These are phyloP conservation scores for Petrocephalus schoutedeni DNA, from an alignment of 2,797 vertebrate genomes.

Conservation along the genomic window DNA sequence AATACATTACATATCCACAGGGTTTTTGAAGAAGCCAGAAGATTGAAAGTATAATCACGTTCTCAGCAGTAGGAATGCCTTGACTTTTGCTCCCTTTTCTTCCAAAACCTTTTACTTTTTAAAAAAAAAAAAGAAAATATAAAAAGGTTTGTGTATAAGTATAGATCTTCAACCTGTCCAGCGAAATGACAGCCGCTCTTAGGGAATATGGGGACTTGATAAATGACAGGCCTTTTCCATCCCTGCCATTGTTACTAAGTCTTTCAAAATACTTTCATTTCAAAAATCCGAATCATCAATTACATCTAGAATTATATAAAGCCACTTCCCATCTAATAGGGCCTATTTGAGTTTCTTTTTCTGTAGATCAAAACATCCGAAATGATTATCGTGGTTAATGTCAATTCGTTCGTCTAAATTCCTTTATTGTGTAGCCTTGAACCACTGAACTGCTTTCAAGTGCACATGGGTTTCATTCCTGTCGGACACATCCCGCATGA, in stretches of 20 bases:
- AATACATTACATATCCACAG: not conserved
- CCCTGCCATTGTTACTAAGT: slow-evolving; percentile 5
- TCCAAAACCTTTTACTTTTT: not conserved
- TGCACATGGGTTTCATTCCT: slow-evolving; percentile 53
- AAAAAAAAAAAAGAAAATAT: not conserved
- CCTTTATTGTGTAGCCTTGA: slow-evolving; percentile 43
- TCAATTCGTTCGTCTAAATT: slow-evolving; percentile 20
- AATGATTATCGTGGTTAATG: slow-evolving; percentile 10
- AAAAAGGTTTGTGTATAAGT: slow-evolving; percentile 22
- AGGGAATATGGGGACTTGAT: not conserved
- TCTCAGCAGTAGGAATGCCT: not conserved
- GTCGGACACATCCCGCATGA: slow-evolving; percentile 33
- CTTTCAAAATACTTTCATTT: slow-evolving; percentile 15
- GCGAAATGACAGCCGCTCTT: slow-evolving; percentile 17
- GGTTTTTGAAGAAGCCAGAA: not conserved
- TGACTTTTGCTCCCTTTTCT: not conserved
- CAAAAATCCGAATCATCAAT: slow-evolving; percentile 17
- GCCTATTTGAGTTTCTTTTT: slow-evolving; percentile 13
- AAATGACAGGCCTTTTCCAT: slow-evolving; percentile 14
- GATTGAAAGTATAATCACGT: not conserved
- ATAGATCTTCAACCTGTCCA: slow-evolving; percentile 20
- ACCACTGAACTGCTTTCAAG: slow-evolving; percentile 32
- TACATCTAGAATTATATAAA: slow-evolving; percentile 19
- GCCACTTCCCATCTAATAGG: slow-evolving; percentile 9
- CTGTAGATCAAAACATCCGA: slow-evolving; percentile 7